Percentiles rank a stretch among this genome's conserved stretches.
Conservation (phyloP, 1,140 invertebrate species). For the Cryptotermes secundus region DNA sequence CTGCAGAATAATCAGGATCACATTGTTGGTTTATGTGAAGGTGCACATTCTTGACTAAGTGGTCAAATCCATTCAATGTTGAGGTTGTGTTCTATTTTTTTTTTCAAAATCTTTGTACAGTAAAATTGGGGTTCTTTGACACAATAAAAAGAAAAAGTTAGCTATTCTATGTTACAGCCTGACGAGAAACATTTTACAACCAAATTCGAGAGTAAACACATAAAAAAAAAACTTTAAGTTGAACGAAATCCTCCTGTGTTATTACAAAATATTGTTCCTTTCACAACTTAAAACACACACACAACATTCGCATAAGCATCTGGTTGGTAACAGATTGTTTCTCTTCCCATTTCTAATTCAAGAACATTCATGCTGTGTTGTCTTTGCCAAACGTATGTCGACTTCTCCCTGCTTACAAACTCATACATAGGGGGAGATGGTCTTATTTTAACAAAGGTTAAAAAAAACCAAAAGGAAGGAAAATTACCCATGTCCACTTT, state of each 20-base stretch:
- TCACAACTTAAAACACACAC: constrained; percentile 33
- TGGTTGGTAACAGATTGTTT: neutral
- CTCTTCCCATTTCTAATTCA: neutral
- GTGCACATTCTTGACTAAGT: constrained; percentile 27
- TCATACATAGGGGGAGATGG: constrained; percentile 22
- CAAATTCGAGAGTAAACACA: constrained; percentile 22
- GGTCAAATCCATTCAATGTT: constrained; percentile 30
- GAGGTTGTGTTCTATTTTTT: constrained; percentile 21
- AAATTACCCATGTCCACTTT: constrained; percentile 23
- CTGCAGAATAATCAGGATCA: constrained; percentile 26
- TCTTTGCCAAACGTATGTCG: neutral
- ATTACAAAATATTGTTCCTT: constrained; percentile 35
- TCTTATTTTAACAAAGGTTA: neutral
- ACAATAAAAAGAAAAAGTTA: constrained; percentile 31
- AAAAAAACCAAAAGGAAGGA: constrained; percentile 21
- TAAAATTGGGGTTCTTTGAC: constrained; percentile 34
- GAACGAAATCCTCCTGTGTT: constrained; percentile 29
- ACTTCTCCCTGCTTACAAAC: constrained; percentile 25
- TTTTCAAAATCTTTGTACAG: constrained; percentile 35
- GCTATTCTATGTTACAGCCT: constrained; percentile 35
- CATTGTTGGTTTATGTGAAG: constrained; percentile 20
- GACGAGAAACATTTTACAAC: constrained; percentile 31
- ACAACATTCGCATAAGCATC: constrained; percentile 22
- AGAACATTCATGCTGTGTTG: constrained; percentile 6
- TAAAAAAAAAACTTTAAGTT: constrained; percentile 30